A percentile compares a stretch with the other conserved stretches of the same genome.
Conservation (phyloP, 2,888 invertebrate species). For the Dione vanillae region DNA sequence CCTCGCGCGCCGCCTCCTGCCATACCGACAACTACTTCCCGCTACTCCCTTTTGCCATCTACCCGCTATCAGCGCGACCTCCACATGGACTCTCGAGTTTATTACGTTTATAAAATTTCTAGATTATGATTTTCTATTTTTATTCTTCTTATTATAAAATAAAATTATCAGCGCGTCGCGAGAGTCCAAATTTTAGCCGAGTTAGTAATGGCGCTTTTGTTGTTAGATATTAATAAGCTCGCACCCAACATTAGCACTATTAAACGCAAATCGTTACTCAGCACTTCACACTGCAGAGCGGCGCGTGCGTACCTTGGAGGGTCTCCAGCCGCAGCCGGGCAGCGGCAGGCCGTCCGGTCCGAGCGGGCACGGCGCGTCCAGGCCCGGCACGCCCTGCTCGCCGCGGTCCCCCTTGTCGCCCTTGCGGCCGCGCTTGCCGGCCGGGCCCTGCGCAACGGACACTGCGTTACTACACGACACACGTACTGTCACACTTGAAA, state of each 20-base stretch:
- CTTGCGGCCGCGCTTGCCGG: conserved; percentile 95
- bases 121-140: neutral
- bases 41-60: conserved; percentile 30
- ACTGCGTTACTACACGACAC: conserved; percentile 15
- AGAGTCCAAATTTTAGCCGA: neutral
- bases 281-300: conserved; percentile 42
- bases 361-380: conserved; percentile 99
- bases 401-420: conserved; percentile 97
- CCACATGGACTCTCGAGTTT: conserved; percentile 17
- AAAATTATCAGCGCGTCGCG: neutral
- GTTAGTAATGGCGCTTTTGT: conserved; percentile 5
- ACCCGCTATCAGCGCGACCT: neutral
- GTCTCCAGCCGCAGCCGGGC: conserved; percentile 97
- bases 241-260: neutral
- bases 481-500: neutral
- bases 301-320: conserved; percentile 88
- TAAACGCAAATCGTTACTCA: conserved; percentile 35
- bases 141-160: neutral
- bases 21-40: conserved; percentile 55
- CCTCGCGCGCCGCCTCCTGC: conserved; percentile 52
- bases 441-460: conserved; percentile 87
- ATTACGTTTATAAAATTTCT: too few species aligned
- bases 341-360: conserved; percentile 97
- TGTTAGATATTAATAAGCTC: conserved; percentile 16
- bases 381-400: conserved; percentile 97